phyloP scores from a whole-genome alignment of 1,140 invertebrate species.

The Macrobrachium rosenbergii region DNA sequence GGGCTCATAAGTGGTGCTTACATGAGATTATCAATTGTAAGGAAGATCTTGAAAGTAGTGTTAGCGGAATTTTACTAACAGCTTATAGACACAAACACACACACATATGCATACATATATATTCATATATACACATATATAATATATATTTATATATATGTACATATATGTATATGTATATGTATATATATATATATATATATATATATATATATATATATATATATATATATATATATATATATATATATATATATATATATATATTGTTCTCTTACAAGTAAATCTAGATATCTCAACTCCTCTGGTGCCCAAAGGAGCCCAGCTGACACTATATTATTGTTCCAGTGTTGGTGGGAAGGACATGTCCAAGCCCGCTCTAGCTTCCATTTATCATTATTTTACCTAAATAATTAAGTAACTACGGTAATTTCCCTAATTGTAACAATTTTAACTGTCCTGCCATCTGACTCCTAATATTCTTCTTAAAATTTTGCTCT shows the following conservation, averaged over 20 bases:
- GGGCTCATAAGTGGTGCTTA: background rate
- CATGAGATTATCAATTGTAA: too few relatives aligned
- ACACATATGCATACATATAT: constrained; percentile 3
- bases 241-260: constrained; percentile 20
- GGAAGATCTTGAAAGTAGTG: background rate
- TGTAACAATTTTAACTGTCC: too few relatives aligned
- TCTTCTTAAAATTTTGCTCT: too few relatives aligned
- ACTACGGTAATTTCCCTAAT: too few relatives aligned
- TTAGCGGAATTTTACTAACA: background rate
- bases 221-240: constrained; percentile 11
- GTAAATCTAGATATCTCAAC: too few relatives aligned
- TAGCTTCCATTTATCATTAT: too few relatives aligned
- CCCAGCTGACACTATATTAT: too few relatives aligned
- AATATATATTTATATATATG: background rate
- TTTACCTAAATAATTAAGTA: too few relatives aligned
- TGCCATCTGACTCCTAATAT: too few relatives aligned
- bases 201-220: constrained; percentile 1
- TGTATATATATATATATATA: constrained; percentile 13
- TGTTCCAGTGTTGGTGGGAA: too few relatives aligned
- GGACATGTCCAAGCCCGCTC: too few relatives aligned
- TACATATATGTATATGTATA: background rate
- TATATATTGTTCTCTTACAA: background rate
- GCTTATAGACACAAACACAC: background rate
- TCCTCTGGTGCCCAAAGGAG: too few relatives aligned
- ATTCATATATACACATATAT: background rate